Evolutionary conservation across 2,113 vertebrate genomes (phyloP), one percentile per base, ranked within the genome.

Genomic region (Vireo altiloquus): DNA sequence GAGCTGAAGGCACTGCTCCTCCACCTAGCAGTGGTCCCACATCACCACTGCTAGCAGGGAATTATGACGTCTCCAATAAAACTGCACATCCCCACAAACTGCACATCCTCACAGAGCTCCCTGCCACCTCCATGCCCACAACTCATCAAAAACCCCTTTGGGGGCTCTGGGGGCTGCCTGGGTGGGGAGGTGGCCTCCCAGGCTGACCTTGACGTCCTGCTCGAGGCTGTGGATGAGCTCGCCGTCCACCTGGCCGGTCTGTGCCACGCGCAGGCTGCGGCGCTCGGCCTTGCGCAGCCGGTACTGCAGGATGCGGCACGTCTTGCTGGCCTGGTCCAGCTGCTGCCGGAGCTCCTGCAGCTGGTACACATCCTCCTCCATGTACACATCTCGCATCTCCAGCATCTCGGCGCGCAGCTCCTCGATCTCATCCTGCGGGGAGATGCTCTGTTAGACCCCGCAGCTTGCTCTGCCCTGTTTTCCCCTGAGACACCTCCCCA

Each of bases 361-460:
- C 97, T 99, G 99, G 96, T 99, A 99, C 53, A 99, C 99, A 0
- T 99, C 99, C 70, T 99, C 99, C 96, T 99, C 99, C 99, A 99
- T 98, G 97, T 99, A 99, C 95, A 99, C 99, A 11, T 99, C 99
- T 63, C 99, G 97, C 99, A 99, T 99, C 98, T 99, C 99, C 97
- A 99, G 98, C 99, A 99, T 99, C 97, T 99, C 99, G 0, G 99
- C 99, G 3, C 99, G 98, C 86, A 99, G 97, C 98, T 99, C 99
- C 97, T 99, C 99, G 14, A 99, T 99, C 97, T 99, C 99, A 68
- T 99, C 99, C 99, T 99, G 96, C 0, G 1, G 16, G 65, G 57
- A 80, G 21, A 63, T 2, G 18, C 0, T 31, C 3, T 0, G 4
- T 95, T 35, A 31, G 40, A 75, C 2, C 50, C 35, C 0, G 0